These are phyloP conservation scores for Ranitomeya imitator DNA, from an alignment of 2,113 vertebrate genomes.

Conservation along the genomic window DNA sequence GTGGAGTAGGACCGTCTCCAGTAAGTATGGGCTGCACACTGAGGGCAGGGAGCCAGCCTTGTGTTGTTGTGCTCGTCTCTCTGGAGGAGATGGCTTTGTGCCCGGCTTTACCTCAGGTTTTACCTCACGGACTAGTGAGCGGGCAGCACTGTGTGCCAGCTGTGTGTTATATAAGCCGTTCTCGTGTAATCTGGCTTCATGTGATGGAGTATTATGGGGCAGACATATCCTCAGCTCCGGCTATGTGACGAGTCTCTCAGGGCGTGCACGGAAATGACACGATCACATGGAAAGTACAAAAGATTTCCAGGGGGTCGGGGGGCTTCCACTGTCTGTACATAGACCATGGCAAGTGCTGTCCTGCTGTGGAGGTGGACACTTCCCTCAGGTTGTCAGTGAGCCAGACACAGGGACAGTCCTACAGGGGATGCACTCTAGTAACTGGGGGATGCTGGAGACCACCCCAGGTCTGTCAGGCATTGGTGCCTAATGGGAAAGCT, in stretches of 20 bases:
- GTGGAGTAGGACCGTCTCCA: background rate
- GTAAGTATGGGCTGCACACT: background rate
- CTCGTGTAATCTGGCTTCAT: background rate
- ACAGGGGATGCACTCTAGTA: too few relatives aligned
- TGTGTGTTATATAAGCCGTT: background rate
- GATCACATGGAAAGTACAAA: conserved; percentile 38
- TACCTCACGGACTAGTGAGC: too few relatives aligned
- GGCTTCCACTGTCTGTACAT: background rate
- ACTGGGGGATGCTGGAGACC: too few relatives aligned
- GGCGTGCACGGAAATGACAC: conserved; percentile 30
- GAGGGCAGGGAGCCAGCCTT: background rate
- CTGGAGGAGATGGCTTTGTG: too few relatives aligned
- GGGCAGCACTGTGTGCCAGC: too few relatives aligned
- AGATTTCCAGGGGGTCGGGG: conserved; percentile 11
- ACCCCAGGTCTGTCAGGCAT: too few relatives aligned
- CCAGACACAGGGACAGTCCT: too few relatives aligned
- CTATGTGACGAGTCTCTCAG: background rate
- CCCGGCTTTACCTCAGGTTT: too few relatives aligned
- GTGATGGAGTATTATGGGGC: background rate
- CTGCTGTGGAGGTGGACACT: background rate
- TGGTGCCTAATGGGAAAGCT: too few relatives aligned
- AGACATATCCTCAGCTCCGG: background rate
- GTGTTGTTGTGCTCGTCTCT: background rate
- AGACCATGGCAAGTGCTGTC: background rate
- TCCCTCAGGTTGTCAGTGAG: background rate